Conservation (phyloP, 1,140 invertebrate species). For the Bombus confusus region DNA sequence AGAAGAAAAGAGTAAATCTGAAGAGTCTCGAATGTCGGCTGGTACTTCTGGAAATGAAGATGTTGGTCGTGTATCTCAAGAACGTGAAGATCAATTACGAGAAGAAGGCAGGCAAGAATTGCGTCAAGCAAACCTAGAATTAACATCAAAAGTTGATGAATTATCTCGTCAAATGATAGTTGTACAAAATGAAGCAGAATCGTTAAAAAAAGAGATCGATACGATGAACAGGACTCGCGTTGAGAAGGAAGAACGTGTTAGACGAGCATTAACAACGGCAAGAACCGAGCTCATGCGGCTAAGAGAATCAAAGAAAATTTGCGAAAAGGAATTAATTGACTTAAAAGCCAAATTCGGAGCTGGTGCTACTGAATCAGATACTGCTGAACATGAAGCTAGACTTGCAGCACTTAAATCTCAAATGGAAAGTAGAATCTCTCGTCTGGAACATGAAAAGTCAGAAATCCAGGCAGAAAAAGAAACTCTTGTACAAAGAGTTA, state of each 20-base stretch:
- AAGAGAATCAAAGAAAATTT: slow-evolving; percentile 86
- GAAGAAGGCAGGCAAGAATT: slow-evolving; percentile 83
- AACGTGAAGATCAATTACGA: slow-evolving; percentile 80
- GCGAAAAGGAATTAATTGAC: slow-evolving; percentile 85
- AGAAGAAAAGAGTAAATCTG: slow-evolving; percentile 83
- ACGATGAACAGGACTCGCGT: slow-evolving; percentile 85
- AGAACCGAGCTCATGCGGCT: slow-evolving; percentile 88
- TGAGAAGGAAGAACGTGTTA: slow-evolving; percentile 89
- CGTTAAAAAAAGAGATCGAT: slow-evolving; percentile 88
- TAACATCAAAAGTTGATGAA: slow-evolving; percentile 84
- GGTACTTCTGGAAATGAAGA: slow-evolving; percentile 81
- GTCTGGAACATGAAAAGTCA: slow-evolving; percentile 89
- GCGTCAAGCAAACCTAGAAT: slow-evolving; percentile 76
- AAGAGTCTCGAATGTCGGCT: slow-evolving; percentile 77
- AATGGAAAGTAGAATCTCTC: slow-evolving; percentile 87
- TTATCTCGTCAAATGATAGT: slow-evolving; percentile 84
- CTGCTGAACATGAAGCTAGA: slow-evolving; percentile 84
- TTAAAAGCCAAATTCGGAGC: slow-evolving; percentile 83
- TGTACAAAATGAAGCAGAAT: slow-evolving; percentile 86
- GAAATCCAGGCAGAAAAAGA: slow-evolving; percentile 88
- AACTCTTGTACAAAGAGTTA: slow-evolving; percentile 87
- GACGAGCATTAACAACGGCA: slow-evolving; percentile 88
- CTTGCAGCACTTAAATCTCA: slow-evolving; percentile 87
- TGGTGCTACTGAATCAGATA: slow-evolving; percentile 62
- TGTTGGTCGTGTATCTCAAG: slow-evolving; percentile 65